Base-by-base conservation (phyloP, 2,888 invertebrate species). In the Drosophila nigricruria region DNA sequence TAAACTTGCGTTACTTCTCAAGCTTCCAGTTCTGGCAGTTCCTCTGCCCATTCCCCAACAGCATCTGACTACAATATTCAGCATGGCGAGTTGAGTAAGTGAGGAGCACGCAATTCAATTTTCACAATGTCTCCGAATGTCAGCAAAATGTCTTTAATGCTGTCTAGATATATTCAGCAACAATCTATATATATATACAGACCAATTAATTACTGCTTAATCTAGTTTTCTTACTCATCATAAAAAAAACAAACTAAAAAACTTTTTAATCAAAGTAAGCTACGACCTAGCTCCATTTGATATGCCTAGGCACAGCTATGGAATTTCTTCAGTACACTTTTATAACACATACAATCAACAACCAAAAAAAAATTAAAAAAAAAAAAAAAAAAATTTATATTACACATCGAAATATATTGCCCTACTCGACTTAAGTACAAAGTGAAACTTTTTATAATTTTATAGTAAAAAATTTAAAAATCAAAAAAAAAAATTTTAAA, bases 1-100 rank as follows among this genome's bases (percentile, higher is more conserved):
- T 86, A 76, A 82, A 71, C 69, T 76, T 63, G 57, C 69, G 56
- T 64, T 68, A 34, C 53, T 25, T 20, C 57, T 30, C 30, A 10
- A 14, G n/a, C 32, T 49, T 4, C 38, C 50, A 32, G 30, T 30
- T 32, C 70, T 42, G 20, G 3, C 42, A 59, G 23, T 49, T 25
- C 40, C 58, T 47, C 38, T 34, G 20, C 60, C n/a, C 30, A 10
- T 62, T 38, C 36, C 68, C 67, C 25, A 43, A 2, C 34, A 36
- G 47, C 61, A 45, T 5, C 49, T 42, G 40, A 42, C 42, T 30
- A 18, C 34, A 61, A 65, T 62, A 52, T 69, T 32, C 54, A 65
- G 59, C 54, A 57, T 12, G 40, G 12, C 3, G 42, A 5, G 42
- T 16, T 52, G 61, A n/a, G n/a, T 6, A n/a, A 58, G 58, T 27